phyloP scores from a whole-genome alignment of 2,113 vertebrate genomes.

The Charina bottae region DNA sequence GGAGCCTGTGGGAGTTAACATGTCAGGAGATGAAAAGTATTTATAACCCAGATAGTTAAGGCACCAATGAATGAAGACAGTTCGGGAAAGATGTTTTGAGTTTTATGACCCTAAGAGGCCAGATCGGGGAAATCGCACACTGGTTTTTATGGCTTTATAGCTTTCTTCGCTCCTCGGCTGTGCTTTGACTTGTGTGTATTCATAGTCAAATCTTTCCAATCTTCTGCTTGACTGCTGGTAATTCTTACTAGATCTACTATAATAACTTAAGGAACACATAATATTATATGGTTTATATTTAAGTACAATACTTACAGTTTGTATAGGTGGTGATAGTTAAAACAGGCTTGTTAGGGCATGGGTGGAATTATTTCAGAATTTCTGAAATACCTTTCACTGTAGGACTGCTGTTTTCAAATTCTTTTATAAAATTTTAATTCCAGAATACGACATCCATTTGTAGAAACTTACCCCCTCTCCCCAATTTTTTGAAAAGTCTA shows the following conservation, averaged over 20 bases:
- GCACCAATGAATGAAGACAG: slow-evolving; percentile 68
- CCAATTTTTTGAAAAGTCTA: neutral
- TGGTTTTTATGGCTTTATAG: slow-evolving; percentile 72
- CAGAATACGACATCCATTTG: neutral
- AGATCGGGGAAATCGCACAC: slow-evolving; percentile 58
- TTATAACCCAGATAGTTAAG: slow-evolving; percentile 74
- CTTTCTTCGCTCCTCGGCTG: slow-evolving; percentile 65
- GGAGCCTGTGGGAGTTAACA: slow-evolving; percentile 63
- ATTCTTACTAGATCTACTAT: slow-evolving; percentile 40
- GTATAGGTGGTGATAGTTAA: neutral
- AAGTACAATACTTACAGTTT: neutral
- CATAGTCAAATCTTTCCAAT: slow-evolving; percentile 37
- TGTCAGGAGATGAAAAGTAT: slow-evolving; percentile 72
- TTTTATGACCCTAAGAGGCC: slow-evolving; percentile 73
- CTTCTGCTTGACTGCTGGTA: slow-evolving; percentile 37
- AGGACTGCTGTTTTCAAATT: neutral
- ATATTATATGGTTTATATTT: neutral
- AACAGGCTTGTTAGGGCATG: neutral
- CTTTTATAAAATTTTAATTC: neutral
- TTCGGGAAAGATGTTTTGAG: slow-evolving; percentile 63
- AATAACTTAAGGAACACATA: slow-evolving; percentile 26
- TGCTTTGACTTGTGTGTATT: slow-evolving; percentile 64
- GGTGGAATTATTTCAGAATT: neutral
- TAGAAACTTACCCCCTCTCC: neutral
- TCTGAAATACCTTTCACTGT: neutral